phyloP scores from a whole-genome alignment of 2,113 vertebrate species.

The Arizona elegans region DNA sequence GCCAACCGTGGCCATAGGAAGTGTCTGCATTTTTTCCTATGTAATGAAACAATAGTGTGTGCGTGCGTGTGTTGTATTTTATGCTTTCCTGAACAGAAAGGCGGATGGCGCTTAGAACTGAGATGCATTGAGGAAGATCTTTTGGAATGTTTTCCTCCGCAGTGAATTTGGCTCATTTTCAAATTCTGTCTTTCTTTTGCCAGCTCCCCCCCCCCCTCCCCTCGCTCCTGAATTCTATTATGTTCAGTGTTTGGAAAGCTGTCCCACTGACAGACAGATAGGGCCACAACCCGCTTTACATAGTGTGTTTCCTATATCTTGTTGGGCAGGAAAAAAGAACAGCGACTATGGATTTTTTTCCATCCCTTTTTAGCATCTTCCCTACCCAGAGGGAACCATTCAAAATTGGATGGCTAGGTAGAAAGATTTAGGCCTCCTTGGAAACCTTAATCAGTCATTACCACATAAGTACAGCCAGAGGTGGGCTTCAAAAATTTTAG shows the following conservation, averaged over 20 bases:
- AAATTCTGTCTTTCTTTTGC: not conserved
- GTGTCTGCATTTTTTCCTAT: not conserved
- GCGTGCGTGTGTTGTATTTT: not conserved
- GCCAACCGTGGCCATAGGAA: not conserved
- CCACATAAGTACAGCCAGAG: not conserved
- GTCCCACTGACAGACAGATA: not conserved
- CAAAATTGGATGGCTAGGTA: not conserved
- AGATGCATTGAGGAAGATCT: not conserved
- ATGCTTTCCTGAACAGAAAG: not conserved
- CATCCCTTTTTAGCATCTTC: not conserved
- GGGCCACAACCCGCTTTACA: not conserved
- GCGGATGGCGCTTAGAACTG: not conserved
- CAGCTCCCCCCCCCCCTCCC: not conserved
- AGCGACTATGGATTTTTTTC: not conserved
- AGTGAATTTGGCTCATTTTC: not conserved
- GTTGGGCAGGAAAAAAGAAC: not conserved
- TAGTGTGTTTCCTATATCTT: not conserved
- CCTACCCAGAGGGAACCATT: not conserved
- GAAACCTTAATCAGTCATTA: not conserved
- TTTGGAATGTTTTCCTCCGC: not conserved
- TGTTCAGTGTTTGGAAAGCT: not conserved
- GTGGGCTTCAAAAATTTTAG: no score
- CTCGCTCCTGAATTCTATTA: not conserved
- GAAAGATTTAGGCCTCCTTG: not conserved
- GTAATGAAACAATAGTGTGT: not conserved